Evolutionary conservation across 1,140 invertebrate species (phyloP).

Genomic region (Anthonomus grandis): DNA sequence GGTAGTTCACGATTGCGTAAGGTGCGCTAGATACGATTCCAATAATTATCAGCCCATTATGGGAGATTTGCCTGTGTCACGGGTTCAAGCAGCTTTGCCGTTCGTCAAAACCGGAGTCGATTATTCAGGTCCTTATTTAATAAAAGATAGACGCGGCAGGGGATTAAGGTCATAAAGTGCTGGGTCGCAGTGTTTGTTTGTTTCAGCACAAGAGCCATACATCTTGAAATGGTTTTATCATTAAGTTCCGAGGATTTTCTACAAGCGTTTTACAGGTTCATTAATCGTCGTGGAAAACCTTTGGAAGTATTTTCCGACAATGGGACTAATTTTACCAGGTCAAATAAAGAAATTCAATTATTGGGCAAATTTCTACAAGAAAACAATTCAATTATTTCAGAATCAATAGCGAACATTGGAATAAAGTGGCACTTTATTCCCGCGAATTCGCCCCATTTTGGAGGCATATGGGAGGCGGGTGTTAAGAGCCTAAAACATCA

Average conservation of each 20-base stretch:
- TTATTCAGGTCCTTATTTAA: slow-evolving; percentile 40
- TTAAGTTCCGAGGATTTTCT: slow-evolving; percentile 38
- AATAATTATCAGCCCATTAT: slow-evolving; percentile 28
- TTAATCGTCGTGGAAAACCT: slow-evolving; percentile 34
- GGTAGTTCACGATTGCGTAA: not conserved
- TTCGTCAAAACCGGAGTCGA: slow-evolving; percentile 41
- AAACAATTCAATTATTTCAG: slow-evolving; percentile 16
- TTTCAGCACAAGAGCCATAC: no score
- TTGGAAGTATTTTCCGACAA: slow-evolving; percentile 34
- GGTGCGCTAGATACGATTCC: not conserved
- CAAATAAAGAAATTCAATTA: slow-evolving; percentile 16
- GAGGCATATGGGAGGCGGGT: slow-evolving; percentile 42
- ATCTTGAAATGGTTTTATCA: slow-evolving; percentile 44
- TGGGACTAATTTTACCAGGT: slow-evolving; percentile 24
- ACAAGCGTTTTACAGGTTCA: slow-evolving; percentile 39
- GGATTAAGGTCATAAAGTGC: slow-evolving; percentile 31
- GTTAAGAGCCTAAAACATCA: slow-evolving; percentile 39
- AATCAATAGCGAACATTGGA: not conserved
- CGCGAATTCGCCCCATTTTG: slow-evolving; percentile 37
- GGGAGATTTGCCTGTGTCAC: slow-evolving; percentile 40
- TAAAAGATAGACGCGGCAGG: slow-evolving; percentile 28
- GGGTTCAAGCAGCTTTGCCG: slow-evolving; percentile 35
- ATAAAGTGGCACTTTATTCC: slow-evolving; percentile 38
- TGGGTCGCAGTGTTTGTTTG: slow-evolving; percentile 46
- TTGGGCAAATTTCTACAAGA: not conserved